Percentiles rank a stretch among this genome's conserved stretches.
These are phyloP conservation scores for Euspilapteryx auroguttella DNA, from an alignment of 2,888 invertebrate genomes.

Conservation along the genomic window DNA sequence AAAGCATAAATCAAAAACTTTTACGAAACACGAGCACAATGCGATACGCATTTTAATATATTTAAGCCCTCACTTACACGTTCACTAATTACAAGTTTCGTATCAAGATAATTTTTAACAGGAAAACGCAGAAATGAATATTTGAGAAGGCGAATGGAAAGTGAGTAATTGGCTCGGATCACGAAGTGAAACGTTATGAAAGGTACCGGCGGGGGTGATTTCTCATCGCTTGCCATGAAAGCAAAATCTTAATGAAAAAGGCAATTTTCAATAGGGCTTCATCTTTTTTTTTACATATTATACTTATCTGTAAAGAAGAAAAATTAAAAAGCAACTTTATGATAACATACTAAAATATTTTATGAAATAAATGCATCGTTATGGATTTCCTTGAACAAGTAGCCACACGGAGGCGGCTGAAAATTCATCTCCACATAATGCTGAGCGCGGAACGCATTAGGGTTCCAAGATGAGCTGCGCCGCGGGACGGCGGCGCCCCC, in stretches of 20 bases:
- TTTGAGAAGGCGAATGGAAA: conserved; percentile 58
- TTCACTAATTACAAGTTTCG: no score
- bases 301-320: conserved; percentile 3
- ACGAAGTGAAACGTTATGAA: conserved; percentile 62
- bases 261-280: conserved; percentile 38
- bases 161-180: conserved; percentile 56
- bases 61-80: no score
- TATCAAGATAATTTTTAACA: conserved; percentile 46
- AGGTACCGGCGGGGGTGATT: conserved; percentile 50
- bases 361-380: no score
- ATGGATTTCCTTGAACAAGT: no score
- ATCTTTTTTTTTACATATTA: conserved; percentile 15
- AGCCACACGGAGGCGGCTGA: conserved; percentile 20
- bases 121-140: conserved; percentile 56
- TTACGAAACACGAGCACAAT: no score
- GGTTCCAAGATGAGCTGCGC: conserved; percentile 58
- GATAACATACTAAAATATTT: no score
- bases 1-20: conserved; percentile 10
- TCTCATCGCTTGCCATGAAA: conserved; percentile 39
- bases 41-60: no score
- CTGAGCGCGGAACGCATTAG: conserved; percentile 50
- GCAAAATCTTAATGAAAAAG: conserved; percentile 51
- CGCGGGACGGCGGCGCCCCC: conserved; percentile 55
- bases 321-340: no score
- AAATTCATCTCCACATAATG: conserved; percentile 50